These are phyloP conservation scores for Eupleurogrammus muticus DNA, from an alignment of 2,797 vertebrate genomes.

Conservation along the genomic window DNA sequence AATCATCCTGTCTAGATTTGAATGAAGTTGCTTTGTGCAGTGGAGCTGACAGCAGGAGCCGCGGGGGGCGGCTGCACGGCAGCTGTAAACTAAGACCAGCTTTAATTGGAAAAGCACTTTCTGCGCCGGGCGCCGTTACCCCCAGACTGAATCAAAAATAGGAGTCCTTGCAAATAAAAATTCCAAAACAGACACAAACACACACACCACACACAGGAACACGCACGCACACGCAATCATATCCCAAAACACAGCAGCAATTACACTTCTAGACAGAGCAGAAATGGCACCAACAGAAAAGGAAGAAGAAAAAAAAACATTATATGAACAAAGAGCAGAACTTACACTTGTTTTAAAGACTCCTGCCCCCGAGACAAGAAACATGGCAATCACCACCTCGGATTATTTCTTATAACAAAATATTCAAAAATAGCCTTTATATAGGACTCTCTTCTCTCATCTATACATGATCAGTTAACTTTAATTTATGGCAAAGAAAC, in stretches of 20 bases:
- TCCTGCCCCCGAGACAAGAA: conserved; percentile 59
- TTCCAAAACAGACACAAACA: too few relatives aligned
- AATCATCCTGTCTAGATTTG: conserved; percentile 25
- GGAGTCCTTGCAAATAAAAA: conserved; percentile 33
- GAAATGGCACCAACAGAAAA: conserved; percentile 62
- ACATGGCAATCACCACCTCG: conserved; percentile 69
- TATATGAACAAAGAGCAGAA: conserved; percentile 25
- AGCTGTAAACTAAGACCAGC: conserved; percentile 12
- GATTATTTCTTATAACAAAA: conserved; percentile 80
- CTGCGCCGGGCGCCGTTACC: conserved; percentile 26
- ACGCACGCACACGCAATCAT: conserved; percentile 19
- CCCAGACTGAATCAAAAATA: conserved; percentile 7
- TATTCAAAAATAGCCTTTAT: conserved; percentile 84
- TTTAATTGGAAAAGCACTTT: conserved; percentile 29
- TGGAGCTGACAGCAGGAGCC: conserved; percentile 3
- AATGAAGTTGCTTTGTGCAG: conserved; percentile 13
- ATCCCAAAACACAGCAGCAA: conserved; percentile 69
- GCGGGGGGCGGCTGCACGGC: conserved; percentile 14
- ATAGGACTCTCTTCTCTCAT: conserved; percentile 75
- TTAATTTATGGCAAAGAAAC: conserved; percentile 81
- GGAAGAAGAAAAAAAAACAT: conserved; percentile 31
- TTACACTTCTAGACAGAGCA: conserved; percentile 52
- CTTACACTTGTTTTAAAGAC: conserved; percentile 50
- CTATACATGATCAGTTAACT: conserved; percentile 78
- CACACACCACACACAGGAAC: conserved; percentile 18